Base-by-base conservation (phyloP, 2,797 vertebrate genomes). In the Tragelaphus oryx region DNA sequence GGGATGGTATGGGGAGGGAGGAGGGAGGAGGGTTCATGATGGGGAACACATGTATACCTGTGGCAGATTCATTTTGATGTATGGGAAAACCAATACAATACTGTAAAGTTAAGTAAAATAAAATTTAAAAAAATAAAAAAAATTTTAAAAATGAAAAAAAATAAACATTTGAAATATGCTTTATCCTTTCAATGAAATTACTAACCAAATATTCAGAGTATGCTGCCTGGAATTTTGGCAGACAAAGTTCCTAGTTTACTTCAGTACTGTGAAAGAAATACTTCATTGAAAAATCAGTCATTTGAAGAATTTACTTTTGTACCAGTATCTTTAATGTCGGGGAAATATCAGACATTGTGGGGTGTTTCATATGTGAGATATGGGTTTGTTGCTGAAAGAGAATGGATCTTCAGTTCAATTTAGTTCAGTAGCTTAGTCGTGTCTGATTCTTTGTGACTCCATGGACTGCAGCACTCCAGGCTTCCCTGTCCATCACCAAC, bases 311-410 rank as follows among this genome's bases (percentile, higher is more conserved):
- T 83, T 24, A 4, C 2, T 44, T 81, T 59, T 80, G 11, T 20
- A 14, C 57, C 57, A 83, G 68, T 79, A 37, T 80, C 28, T 28
- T 54, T 87, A 54, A 54, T 24, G 1, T 13, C 6, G 48, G 20
- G n/a, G 17, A 65, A 68, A 59, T 0, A 74, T 46, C 33, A 30
- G 33, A 74, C 68, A 2, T 8, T 85, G 37, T 2, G 46, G 14
- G n/a, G 5, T 55, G 1, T 48, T 4, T 48, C 84, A 5, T 5
- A 37, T 10, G 5, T 68, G 8, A 1, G 30, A 26, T 8, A 0
- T 11, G 5, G 24, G 37, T 6, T 12, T 30, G 4, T 44, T 18
- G 2, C 12, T 85, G 14, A 18, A 48, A 75, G 57, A 54, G n/a
- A 75, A 84, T 22, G 37, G 18, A 22, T 20, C n/a, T 68, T 37